Base-by-base conservation (phyloP, 1,140 invertebrate genomes). In the Cryptotermes secundus region DNA sequence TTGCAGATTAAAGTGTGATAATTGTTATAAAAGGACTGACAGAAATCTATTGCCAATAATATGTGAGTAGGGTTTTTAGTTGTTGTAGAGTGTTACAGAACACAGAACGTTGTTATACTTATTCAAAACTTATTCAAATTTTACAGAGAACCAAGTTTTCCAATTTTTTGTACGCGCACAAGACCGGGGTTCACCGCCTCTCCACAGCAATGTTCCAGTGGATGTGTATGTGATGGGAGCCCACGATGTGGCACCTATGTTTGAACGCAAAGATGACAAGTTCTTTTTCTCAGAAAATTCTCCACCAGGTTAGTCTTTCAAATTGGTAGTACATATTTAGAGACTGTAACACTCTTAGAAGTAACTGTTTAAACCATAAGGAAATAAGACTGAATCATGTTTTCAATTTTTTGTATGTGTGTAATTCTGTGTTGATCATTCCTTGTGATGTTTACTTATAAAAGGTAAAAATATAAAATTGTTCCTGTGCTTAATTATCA, bases 101-200 rank as follows among this genome's bases (percentile, higher is more conserved):
- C 16, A 45, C 14, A 45, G 45, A 45, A 16, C 38, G 16, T 14
- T 42, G 6, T 10, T 14, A 42, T 49, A 19, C 19, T 49, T 19
- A 49, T 49, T 49, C 22, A 3, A 19, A 49, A 49, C 9, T 81
- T 38, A 24, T n/a, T 4, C 24, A 4, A 45, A n/a, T 86, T 86
- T 85, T 85, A 84, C 90, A 96, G 96, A 94, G 88, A 94, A 95
- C 87, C 92, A 96, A 90, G 91, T 95, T 22, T 95, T 96, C 88
- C 96, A 98, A 90, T 95, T 98, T 87, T 98, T 98, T 90, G 94
- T 98, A 38, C 93, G 96, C 83, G 97, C 96, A 10, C 93, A 92
- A 83, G 97, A 99, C 90, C 92, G 92, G 86, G 96, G 96, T 34
- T 90, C 91, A 38, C 93, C 93, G 14, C 88, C 92, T 36, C 91